These are phyloP conservation scores for Neodiprion pinetum DNA, from an alignment of 1,140 invertebrate species.

Conservation along the genomic window DNA sequence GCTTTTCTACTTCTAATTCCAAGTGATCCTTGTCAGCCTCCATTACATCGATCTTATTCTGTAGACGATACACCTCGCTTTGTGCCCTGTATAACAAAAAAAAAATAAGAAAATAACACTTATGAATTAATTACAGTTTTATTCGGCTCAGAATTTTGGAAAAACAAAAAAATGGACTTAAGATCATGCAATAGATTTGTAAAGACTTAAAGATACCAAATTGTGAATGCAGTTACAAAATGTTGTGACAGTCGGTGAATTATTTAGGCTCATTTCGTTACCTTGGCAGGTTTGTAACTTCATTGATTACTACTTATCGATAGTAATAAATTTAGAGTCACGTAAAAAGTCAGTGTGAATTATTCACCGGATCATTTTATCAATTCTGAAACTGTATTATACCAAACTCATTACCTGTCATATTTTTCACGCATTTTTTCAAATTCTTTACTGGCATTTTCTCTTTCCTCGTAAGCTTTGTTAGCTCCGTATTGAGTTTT, in stretches of 20 bases:
- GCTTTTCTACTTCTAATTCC: conserved; percentile 86
- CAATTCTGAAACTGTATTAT: background rate
- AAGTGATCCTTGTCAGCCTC: conserved; percentile 87
- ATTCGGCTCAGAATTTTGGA: background rate
- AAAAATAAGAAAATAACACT: conserved; percentile 20
- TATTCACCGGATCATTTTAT: conserved; percentile 53
- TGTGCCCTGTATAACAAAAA: conserved; percentile 72
- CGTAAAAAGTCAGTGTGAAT: conserved; percentile 21
- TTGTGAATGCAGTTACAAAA: background rate
- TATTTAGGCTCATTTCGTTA: background rate
- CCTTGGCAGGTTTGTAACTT: background rate
- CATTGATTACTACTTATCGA: background rate
- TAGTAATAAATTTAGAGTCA: background rate
- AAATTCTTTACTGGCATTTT: conserved; percentile 86
- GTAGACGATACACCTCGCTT: conserved; percentile 85
- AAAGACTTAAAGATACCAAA: background rate
- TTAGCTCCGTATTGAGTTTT: conserved; percentile 80
- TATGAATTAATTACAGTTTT: background rate
- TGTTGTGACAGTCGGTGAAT: background rate
- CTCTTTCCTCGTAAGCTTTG: conserved; percentile 87
- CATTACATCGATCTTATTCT: conserved; percentile 84
- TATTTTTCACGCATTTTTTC: conserved; percentile 93
- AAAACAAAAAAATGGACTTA: too few species aligned
- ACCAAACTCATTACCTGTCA: conserved; percentile 72
- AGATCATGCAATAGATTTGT: too few species aligned